Evolutionary conservation across 2,888 invertebrate species (phyloP), one percentile per base, ranked within the genome.

Genomic region (Yponomeuta plumbellus): DNA sequence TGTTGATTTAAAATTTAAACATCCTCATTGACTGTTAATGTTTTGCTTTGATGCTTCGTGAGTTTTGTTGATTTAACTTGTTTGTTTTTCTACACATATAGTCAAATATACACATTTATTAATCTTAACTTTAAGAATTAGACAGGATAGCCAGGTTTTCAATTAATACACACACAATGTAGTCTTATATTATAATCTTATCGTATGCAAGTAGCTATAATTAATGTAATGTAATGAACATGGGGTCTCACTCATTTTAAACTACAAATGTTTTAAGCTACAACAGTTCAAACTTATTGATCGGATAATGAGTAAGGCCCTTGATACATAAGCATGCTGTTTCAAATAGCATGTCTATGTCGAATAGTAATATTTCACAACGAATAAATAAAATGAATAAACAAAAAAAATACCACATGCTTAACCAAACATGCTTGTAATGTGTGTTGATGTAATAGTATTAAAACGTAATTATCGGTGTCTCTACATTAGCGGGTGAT

Each of bases 101-200:
- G 89, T 79, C 80, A 90, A 90, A 90, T 91, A 90, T 91, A 91
- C 87, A 86, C 76, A 80, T 81, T 88, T 85, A 83, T 86, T 81
- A 81, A 74, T 80, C 84, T 80, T 89, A 88, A 81, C 79, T 66
- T 77, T 89, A 86, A 89, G 84, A 69, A 67, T 78, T 92, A 91
- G 91, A 80, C 91, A 91, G 78, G 91, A 92, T 92, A 92, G 88
- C 86, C 91, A 90, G 88, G 91, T 90, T 92, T 91, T 91, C 84
- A 88, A 88, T 90, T 90, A 71, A 81, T 77, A 80, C 82, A 81
- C 86, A 88, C 84, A 84, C 17, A 34, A 81, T 82, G 76, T 81
- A 86, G 82, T 79, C 58, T 26, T 67, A 56, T 64, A 62, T 26
- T 67, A 56, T 64, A 62, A 52, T 64, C 40, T 76, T 73, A 86